Percentiles rank a stretch among this genome's conserved stretches.
Evolutionary conservation across 1,140 invertebrate genomes (phyloP).

Genomic region (Diabrotica undecimpunctata): DNA sequence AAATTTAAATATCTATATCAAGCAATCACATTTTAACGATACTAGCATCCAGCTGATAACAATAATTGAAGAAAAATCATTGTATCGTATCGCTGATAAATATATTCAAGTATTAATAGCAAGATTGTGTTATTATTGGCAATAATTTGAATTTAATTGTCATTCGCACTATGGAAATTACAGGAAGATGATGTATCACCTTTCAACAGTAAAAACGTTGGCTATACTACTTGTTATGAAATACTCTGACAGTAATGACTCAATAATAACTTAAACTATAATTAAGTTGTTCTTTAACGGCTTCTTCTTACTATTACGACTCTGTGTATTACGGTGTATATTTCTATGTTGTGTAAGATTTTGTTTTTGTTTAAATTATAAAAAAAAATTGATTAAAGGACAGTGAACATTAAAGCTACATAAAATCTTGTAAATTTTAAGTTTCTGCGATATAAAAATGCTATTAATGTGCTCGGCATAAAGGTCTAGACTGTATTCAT

Average conservation of each 20-base stretch:
- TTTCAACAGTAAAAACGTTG: constrained; percentile 1
- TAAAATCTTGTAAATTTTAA: no score
- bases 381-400: no score
- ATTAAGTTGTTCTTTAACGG: constrained; percentile 6
- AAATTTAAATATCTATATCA: no score
- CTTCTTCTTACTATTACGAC: background rate
- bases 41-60: background rate
- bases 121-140: constrained; percentile 1
- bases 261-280: constrained; percentile 8
- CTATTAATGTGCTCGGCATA: no score
- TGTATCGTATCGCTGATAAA: background rate
- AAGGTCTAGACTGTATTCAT: no score
- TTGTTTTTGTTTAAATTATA: no score
- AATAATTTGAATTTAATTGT: constrained; percentile 5
- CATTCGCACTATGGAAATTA: constrained; percentile 7
- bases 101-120: background rate
- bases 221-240: background rate
- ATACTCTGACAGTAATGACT: constrained; percentile 8
- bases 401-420: no score
- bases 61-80: background rate
- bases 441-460: no score
- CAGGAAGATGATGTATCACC: constrained; percentile 6
- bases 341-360: no score
- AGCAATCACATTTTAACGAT: background rate
- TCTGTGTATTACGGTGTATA: no score